Conservation (phyloP, 2,797 vertebrate species). For the Coendou prehensilis region DNA sequence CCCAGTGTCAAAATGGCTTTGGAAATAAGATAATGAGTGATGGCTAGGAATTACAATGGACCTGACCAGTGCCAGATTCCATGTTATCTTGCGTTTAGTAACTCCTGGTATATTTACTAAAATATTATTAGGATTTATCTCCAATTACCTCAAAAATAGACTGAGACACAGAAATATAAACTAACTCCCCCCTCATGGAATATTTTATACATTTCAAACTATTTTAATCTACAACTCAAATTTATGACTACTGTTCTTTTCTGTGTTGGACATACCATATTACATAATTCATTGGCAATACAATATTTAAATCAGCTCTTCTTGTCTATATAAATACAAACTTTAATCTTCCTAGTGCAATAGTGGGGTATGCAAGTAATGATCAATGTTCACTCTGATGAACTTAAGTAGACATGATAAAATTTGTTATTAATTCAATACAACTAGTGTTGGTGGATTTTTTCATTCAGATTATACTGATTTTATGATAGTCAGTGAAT, state of each 20-base stretch:
- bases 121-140: background rate
- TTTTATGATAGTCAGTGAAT: constrained; percentile 77
- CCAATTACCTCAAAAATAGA: background rate
- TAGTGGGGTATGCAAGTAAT: background rate
- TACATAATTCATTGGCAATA: background rate
- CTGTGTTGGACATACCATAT: background rate
- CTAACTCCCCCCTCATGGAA: background rate
- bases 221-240: background rate
- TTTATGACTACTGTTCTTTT: background rate
- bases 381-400: background rate
- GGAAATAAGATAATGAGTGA: background rate
- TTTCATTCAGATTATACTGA: constrained; percentile 80
- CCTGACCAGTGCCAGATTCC: background rate
- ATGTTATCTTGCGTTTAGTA: background rate
- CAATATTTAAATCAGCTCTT: background rate
- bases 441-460: constrained; percentile 5
- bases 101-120: background rate
- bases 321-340: background rate
- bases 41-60: background rate
- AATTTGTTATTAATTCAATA: constrained; percentile 67
- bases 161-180: background rate
- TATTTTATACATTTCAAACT: background rate
- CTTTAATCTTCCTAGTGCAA: background rate
- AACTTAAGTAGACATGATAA: constrained; percentile 63
- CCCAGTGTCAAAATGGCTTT: background rate